phyloP scores from a whole-genome alignment of 2,113 vertebrate genomes.

The Lophochroa leadbeateri region DNA sequence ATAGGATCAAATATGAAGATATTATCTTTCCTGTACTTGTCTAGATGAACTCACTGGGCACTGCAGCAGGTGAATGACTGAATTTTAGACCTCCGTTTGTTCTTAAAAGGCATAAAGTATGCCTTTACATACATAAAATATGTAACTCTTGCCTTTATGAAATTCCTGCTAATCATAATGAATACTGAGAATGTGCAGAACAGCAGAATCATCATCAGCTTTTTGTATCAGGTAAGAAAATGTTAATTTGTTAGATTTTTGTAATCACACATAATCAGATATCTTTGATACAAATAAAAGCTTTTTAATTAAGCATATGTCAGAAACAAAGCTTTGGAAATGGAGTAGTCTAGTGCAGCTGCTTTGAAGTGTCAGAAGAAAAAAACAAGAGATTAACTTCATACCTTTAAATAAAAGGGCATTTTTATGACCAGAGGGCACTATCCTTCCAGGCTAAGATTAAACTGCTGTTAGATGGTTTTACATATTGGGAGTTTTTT shows the following conservation, averaged over 20 bases:
- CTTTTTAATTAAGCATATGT: not conserved
- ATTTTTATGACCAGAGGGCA: conserved; percentile 67
- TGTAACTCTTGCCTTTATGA: not conserved
- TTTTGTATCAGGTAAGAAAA: not conserved
- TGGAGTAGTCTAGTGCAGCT: not conserved
- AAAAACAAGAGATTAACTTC: not conserved
- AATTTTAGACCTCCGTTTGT: not conserved
- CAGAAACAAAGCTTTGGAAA: not conserved
- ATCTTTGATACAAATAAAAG: not conserved
- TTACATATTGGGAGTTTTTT: not conserved
- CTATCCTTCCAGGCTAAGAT: conserved; percentile 39
- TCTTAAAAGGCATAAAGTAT: not conserved
- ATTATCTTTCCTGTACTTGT: not conserved
- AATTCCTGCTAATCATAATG: not conserved
- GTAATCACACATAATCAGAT: not conserved
- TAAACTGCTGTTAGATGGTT: not conserved
- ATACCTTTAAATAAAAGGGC: not conserved
- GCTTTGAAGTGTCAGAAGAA: not conserved
- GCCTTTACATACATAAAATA: not conserved
- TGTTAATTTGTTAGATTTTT: not conserved
- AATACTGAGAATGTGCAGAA: not conserved
- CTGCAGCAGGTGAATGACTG: not conserved
- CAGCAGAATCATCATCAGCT: not conserved
- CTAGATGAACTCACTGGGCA: not conserved
- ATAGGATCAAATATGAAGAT: not conserved